Percentiles rank a stretch among this genome's conserved stretches.
These are phyloP conservation scores for Eilema depressum DNA, from an alignment of 2,888 invertebrate genomes.

Conservation along the genomic window DNA sequence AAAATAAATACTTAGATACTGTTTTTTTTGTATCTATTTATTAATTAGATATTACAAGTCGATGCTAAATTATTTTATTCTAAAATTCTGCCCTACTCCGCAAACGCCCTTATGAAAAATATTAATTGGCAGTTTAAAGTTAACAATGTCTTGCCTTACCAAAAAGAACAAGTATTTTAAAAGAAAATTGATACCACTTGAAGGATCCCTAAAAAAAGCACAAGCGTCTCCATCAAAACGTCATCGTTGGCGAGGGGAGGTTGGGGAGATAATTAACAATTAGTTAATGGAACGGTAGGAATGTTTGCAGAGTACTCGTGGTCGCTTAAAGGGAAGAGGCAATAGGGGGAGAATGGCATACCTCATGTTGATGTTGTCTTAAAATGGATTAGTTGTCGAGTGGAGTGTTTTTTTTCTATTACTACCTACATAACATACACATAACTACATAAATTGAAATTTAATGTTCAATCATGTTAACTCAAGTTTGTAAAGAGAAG, in stretches of 20 bases:
- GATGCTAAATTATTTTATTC: background rate
- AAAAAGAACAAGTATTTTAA: constrained; percentile 13
- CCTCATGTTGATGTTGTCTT: constrained; percentile 50
- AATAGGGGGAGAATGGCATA: constrained; percentile 48
- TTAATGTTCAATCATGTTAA: constrained; percentile 3
- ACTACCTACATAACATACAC: constrained; percentile 28
- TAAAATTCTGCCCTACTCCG: background rate
- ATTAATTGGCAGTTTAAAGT: constrained; percentile 13
- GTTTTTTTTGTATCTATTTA: too few species aligned
- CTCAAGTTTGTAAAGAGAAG: background rate
- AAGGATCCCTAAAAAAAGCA: constrained; percentile 49
- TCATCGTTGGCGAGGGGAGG: constrained; percentile 54
- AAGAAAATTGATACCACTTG: constrained; percentile 24
- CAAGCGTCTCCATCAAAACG: constrained; percentile 67
- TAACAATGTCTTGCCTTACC: constrained; percentile 12
- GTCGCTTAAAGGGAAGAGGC: constrained; percentile 43
- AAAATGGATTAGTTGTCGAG: constrained; percentile 52
- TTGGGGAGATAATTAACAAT: constrained; percentile 75
- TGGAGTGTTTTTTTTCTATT: constrained; percentile 42
- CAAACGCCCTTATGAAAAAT: constrained; percentile 8
- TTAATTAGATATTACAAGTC: background rate
- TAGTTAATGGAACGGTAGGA: constrained; percentile 71
- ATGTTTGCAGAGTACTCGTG: constrained; percentile 62
- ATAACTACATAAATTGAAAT: constrained; percentile 25
- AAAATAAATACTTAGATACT: background rate